Base-by-base conservation (phyloP, 2,797 vertebrate species). In the Amblyopsis hoosieri region DNA sequence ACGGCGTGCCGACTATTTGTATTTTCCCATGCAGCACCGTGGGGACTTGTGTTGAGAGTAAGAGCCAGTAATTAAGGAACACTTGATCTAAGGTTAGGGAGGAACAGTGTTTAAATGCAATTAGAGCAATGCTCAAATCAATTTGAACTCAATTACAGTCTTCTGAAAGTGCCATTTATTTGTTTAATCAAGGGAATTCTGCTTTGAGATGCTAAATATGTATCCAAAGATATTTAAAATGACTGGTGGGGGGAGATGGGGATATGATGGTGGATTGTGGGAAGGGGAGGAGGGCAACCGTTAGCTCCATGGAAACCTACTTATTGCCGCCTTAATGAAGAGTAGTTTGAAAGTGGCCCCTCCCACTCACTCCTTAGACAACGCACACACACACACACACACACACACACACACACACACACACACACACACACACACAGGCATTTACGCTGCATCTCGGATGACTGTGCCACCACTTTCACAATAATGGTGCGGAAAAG, bases 101-200 rank as follows among this genome's bases (percentile, higher is more conserved):
- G 86, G 88, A 91, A 87, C 74, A 81, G 85, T 90, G 85, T 87
- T 91, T 91, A 89, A 91, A 91, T 86, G 85, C 90, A 91, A 91
- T 91, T 91, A 90, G 89, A 86, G 84, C 84, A 77, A 74, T 71
- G 46, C 69, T 81, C 67, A 85, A 90, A 91, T 92, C 86, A 90
- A 91, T 92, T 89, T 91, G 78, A 85, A 82, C 85, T 84, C 83
- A 77, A 80, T 90, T 91, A 88, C 89, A 89, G 85, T 81, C 89
- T 89, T 88, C 82, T 72, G 67, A 85, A 87, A 78, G 81, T 88
- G 86, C 84, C 85, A 88, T 89, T 23, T 90, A 90, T 92, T 91
- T 90, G 87, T 90, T 87, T 90, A 84, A 90, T 90, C 89, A 86
- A 74, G 90, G 87, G 91, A 89, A 75, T 88, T 91, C 74, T 76